Evolutionary conservation across 2,888 invertebrate species (phyloP).

Genomic region (Perdita meconis): DNA sequence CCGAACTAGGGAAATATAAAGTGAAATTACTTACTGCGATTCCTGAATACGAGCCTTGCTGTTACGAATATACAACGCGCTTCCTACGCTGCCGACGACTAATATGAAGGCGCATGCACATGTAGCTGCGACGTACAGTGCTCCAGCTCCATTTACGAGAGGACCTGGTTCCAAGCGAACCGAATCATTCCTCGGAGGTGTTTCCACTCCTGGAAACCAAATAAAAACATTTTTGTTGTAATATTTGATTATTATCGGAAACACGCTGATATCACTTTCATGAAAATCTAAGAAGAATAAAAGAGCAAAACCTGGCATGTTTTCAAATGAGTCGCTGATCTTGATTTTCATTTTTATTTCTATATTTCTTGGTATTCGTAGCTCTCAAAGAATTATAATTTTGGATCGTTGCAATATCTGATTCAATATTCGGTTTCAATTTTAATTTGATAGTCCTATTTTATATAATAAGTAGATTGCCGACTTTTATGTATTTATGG

Average conservation of each 20-base stretch:
- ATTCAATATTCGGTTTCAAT: too few species aligned
- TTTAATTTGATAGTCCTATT: too few species aligned
- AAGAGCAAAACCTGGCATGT: too few species aligned
- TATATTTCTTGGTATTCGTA: too few species aligned
- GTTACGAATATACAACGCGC: conserved; percentile 88
- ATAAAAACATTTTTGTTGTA: background rate
- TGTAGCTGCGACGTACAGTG: conserved; percentile 92
- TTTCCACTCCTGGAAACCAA: conserved; percentile 80
- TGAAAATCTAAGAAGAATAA: too few species aligned
- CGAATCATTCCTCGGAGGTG: conserved; percentile 89
- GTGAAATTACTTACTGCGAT: conserved; percentile 86
- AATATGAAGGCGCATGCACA: conserved; percentile 91
- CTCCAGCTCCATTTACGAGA: conserved; percentile 87
- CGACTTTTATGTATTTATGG: too few species aligned
- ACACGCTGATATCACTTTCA: too few species aligned
- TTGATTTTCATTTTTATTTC: too few species aligned
- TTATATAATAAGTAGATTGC: too few species aligned
- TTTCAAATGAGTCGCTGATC: too few species aligned
- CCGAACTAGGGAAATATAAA: background rate
- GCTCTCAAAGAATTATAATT: too few species aligned
- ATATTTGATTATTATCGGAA: background rate
- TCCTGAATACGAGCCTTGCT: conserved; percentile 89
- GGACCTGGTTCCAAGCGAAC: conserved; percentile 89
- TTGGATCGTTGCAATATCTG: too few species aligned
- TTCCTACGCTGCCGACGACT: conserved; percentile 88